Conservation (phyloP, 2,113 vertebrate species). For the Ammospiza caudacuta region DNA sequence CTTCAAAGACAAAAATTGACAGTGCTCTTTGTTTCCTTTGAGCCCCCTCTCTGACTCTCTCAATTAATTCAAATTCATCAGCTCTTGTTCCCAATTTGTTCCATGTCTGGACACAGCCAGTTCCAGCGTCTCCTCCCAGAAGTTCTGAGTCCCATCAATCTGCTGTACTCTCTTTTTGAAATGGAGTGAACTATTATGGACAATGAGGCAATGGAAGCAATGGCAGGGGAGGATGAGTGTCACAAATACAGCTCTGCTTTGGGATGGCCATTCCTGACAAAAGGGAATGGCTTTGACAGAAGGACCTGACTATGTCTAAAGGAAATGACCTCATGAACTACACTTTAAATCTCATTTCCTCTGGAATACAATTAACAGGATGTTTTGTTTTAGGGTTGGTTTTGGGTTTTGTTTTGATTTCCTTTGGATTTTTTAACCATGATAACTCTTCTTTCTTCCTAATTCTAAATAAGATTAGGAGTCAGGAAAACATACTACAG, state of each 20-base stretch:
- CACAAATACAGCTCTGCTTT: background rate
- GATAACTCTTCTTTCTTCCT: background rate
- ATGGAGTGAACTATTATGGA: rapidly evolving
- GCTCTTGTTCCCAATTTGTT: background rate
- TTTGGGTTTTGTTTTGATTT: background rate
- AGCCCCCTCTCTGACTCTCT: background rate
- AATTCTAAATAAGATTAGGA: background rate
- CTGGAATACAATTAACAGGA: background rate
- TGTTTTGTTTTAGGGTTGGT: background rate
- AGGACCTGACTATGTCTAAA: background rate
- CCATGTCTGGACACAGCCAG: background rate
- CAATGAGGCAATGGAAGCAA: background rate
- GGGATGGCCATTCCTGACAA: background rate
- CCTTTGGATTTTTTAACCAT: background rate
- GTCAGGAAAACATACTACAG: background rate
- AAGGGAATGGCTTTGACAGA: background rate
- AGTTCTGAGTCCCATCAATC: background rate
- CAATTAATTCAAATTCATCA: background rate
- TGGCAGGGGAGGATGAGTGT: background rate
- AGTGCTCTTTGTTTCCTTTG: background rate
- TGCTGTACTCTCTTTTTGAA: background rate
- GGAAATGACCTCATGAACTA: background rate
- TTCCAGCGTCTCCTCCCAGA: background rate
- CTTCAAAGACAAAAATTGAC: background rate
- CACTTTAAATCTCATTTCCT: background rate